Percentiles rank a stretch among this genome's conserved stretches.
Conservation (phyloP, 1,140 invertebrate genomes). For the Aleiodes sp. region DNA sequence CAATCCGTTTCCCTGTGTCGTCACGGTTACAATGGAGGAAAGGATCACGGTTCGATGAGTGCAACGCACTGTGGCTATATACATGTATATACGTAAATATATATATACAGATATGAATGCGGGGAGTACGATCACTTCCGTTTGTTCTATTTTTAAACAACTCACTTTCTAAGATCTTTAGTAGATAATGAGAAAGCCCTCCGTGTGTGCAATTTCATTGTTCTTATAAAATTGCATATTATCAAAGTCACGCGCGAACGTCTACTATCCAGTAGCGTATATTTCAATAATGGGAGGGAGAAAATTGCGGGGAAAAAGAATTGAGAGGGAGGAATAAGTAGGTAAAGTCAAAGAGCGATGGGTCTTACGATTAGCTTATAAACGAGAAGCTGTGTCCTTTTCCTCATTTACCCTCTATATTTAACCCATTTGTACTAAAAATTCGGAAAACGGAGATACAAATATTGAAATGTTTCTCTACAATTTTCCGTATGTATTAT, state of each 20-base stretch:
- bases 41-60: slow-evolving; percentile 25
- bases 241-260: slow-evolving; percentile 2
- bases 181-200: slow-evolving; percentile 6
- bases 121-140: slow-evolving; percentile 24
- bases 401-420: not conserved
- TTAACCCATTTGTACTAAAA: no score
- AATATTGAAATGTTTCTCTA: no score
- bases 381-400: not conserved
- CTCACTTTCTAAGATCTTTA: slow-evolving; percentile 25
- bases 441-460: no score
- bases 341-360: not conserved
- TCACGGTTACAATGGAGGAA: slow-evolving; percentile 12
- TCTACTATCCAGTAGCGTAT: not conserved
- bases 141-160: slow-evolving; percentile 24
- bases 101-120: not conserved
- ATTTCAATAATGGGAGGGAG: not conserved
- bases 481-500: no score
- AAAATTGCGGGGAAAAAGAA: no score
- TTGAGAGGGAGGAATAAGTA: not conserved
- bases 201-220: slow-evolving; percentile 4
- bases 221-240: slow-evolving; percentile 2
- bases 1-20: not conserved
- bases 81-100: not conserved
- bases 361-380: not conserved
- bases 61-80: slow-evolving; percentile 21